Conservation (phyloP, 2,797 vertebrate genomes). For the Thalassophryne amazonica region DNA sequence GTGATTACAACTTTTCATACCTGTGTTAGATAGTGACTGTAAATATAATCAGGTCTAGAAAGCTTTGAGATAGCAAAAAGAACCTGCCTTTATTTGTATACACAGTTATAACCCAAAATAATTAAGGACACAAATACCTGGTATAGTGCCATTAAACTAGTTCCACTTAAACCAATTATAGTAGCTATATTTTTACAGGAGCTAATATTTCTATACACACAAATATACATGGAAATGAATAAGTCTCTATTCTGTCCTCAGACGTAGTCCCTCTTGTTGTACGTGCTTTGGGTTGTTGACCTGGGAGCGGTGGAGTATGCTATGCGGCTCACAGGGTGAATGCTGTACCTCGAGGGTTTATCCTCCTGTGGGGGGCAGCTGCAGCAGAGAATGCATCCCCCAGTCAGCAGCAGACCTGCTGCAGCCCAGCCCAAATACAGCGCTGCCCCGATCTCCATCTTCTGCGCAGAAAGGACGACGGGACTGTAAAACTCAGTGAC, state of each 20-base stretch:
- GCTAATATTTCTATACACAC: background rate
- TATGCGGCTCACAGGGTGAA: slow-evolving; percentile 66
- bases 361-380: slow-evolving; percentile 87
- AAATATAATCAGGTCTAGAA: slow-evolving; percentile 27
- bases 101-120: background rate
- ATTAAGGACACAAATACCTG: background rate
- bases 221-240: slow-evolving; percentile 2
- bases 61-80: slow-evolving; percentile 8
- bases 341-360: slow-evolving; percentile 63
- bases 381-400: slow-evolving; percentile 89
- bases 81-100: slow-evolving; percentile 3
- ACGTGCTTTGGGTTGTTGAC: slow-evolving; percentile 81
- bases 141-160: background rate
- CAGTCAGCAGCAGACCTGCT: slow-evolving; percentile 79
- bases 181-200: background rate
- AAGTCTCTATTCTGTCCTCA: slow-evolving; percentile 51
- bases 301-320: slow-evolving; percentile 82
- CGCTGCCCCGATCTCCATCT: slow-evolving; percentile 88
- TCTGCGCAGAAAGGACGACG: slow-evolving; percentile 73
- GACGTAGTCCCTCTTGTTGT: slow-evolving; percentile 91
- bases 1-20: background rate
- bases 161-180: background rate
- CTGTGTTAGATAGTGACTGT: slow-evolving; percentile 14
- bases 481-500: slow-evolving; percentile 89
- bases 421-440: slow-evolving; percentile 92